Percentiles rank a stretch among this genome's conserved stretches.
phyloP scores from a whole-genome alignment of 2,113 vertebrate genomes.

The Okapia johnstoni region DNA sequence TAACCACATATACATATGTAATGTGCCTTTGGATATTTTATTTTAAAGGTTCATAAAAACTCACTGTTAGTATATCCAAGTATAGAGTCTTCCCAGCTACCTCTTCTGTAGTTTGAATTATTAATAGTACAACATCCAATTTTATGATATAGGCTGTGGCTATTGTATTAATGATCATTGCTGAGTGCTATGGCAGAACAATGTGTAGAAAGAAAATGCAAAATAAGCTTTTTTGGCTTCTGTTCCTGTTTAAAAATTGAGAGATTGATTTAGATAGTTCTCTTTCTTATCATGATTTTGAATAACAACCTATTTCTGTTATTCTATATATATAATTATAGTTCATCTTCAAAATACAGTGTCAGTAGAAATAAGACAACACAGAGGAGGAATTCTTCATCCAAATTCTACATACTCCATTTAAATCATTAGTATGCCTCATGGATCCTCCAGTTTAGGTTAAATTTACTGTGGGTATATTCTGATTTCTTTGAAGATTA shows the following conservation, averaged over 20 bases:
- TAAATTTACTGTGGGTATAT: neutral
- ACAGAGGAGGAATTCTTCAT: neutral
- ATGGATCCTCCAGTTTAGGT: neutral
- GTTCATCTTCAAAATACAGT: constrained; percentile 6
- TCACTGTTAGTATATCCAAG: neutral
- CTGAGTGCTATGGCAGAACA: neutral
- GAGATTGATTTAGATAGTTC: neutral
- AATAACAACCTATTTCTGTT: neutral
- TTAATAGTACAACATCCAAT: neutral
- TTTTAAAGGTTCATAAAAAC: constrained; percentile 10
- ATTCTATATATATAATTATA: neutral
- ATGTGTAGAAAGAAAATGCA: neutral
- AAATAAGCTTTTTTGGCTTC: neutral
- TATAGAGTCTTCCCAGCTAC: neutral
- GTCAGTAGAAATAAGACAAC: neutral
- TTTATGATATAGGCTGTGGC: neutral
- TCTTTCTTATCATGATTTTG: neutral
- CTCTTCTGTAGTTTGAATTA: neutral
- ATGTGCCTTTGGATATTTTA: neutral
- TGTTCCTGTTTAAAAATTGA: neutral
- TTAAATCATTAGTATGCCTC: neutral
- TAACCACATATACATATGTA: neutral
- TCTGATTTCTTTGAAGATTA: neutral
- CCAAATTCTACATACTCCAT: neutral
- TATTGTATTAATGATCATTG: neutral